Conservation (phyloP, 2,113 vertebrate genomes). For the Python bivittatus region DNA sequence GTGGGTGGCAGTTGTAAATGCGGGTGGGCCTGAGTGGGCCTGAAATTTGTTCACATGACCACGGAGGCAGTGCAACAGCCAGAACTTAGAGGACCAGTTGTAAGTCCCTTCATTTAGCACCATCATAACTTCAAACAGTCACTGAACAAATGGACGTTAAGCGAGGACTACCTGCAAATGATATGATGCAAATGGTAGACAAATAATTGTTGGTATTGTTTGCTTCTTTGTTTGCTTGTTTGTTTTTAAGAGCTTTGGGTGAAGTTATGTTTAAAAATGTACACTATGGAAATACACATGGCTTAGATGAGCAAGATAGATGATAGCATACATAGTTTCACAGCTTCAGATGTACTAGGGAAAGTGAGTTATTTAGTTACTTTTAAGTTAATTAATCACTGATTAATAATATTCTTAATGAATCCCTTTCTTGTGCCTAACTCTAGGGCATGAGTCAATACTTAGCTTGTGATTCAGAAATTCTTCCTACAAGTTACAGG, state of each 20-base stretch:
- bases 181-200: not conserved
- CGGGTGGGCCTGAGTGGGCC: not conserved
- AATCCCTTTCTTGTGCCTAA: not conserved
- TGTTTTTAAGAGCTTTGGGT: not conserved
- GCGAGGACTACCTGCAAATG: not conserved
- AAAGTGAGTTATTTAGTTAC: not conserved
- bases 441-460: not conserved
- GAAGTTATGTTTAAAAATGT: not conserved
- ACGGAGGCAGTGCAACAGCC: not conserved
- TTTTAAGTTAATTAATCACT: not conserved
- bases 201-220: not conserved
- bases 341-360: not conserved
- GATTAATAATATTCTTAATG: not conserved
- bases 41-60: not conserved
- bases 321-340: not conserved
- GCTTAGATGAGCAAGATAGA: not conserved
- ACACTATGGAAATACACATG: not conserved
- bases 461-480: slow-evolving; percentile 27
- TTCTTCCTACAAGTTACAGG: not conserved
- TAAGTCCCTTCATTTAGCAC: not conserved
- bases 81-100: not conserved
- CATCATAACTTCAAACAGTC: not conserved
- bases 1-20: not conserved
- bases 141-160: not conserved
- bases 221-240: not conserved